Conservation (phyloP, 2,113 vertebrate genomes). For the Peromyscus californicus region DNA sequence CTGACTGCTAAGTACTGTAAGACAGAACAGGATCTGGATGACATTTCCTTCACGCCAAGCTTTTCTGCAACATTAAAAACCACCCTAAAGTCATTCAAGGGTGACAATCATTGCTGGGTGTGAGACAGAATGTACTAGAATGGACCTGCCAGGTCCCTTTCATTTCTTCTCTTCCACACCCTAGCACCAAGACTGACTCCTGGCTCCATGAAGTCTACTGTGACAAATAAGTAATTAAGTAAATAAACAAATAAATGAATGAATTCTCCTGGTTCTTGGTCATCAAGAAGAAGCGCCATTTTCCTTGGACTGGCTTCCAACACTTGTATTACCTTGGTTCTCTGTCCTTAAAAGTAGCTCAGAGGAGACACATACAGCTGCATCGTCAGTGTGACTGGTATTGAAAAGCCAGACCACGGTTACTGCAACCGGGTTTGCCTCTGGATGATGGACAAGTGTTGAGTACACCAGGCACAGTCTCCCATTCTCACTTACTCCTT, state of each 20-base stretch:
- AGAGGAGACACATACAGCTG: neutral
- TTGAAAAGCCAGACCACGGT: neutral
- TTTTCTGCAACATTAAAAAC: constrained; percentile 58
- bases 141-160: neutral
- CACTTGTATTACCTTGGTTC: rapidly evolving
- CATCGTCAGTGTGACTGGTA: neutral
- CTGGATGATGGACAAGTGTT: neutral
- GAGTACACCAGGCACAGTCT: too few species aligned
- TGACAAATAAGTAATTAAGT: neutral
- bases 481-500: rapidly evolving
- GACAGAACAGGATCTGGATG: constrained; percentile 26
- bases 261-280: neutral
- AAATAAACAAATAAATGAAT: neutral
- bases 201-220: neutral
- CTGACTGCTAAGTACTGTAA: neutral
- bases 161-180: neutral
- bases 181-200: neutral
- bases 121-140: constrained; percentile 45
- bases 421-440: neutral
- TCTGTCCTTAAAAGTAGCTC: neutral
- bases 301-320: neutral
- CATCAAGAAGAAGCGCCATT: neutral
- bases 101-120: constrained; percentile 30
- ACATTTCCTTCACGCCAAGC: constrained; percentile 16
- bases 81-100: constrained; percentile 32